Evolutionary conservation across 2,113 vertebrate species (phyloP), one percentile per base, ranked within the genome.

Genomic region (Alosa alosa): DNA sequence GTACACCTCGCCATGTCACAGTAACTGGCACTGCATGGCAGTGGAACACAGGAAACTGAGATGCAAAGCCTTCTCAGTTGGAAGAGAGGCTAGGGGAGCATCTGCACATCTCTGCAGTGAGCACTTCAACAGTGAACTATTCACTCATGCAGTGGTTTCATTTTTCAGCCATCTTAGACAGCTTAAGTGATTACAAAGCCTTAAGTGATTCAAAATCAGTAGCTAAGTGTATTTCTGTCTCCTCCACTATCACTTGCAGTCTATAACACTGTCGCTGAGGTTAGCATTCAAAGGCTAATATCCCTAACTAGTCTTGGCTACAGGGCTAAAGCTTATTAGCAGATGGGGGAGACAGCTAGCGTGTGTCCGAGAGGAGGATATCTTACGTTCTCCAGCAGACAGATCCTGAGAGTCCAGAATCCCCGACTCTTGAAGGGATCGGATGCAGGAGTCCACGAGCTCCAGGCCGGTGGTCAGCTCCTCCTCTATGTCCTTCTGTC

Each of bases 401-500:
- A 97, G 97, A 88, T 99, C 98, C 93, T 98, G 98, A 0, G 97
- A 96, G 93, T 99, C 98, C 0, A 99, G 96, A 90, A 99, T 99
- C 88, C 98, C 98, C 0, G 98, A 99, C 87, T 99, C 98, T 92
- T 99, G 98, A 36, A 99, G 95, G 0, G 98, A 99, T 84, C 98
- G 93, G 90, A 99, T 99, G 89, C 98, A 99, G 83, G 98, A 99
- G 92, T 99, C 98, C 92, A 99, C 98, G 93, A 99, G 94, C 93
- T 99, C 98, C 85, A 99, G 94, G 85, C 98, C 98, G 87, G 98
- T 99, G 18, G 98, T 98, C 88, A 99, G 96, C 88, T 99, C 98
- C 92, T 99, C 98, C 92, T 99, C 98, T 85, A 99, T 99, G 90
- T 99, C 97, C 93, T 99, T 99, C 93, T 98, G 98, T 92, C 98